Percentiles rank a stretch among this genome's conserved stretches.
Evolutionary conservation across 2,113 vertebrate species (phyloP).

Genomic region (Podiceps cristatus): DNA sequence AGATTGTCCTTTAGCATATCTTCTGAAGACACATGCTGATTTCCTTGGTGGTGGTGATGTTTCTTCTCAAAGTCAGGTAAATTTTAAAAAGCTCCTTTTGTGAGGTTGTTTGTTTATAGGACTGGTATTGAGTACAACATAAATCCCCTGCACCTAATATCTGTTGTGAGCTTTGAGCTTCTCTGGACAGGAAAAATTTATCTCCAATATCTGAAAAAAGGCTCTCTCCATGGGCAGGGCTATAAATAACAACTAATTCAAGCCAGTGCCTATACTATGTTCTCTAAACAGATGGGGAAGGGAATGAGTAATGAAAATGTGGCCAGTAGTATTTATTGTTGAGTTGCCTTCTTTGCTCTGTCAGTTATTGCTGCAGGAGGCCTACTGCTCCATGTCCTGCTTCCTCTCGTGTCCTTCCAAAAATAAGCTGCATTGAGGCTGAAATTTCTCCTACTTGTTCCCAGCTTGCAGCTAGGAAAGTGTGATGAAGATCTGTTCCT

Average conservation of each 20-base stretch:
- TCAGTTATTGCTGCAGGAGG: neutral
- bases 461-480: neutral
- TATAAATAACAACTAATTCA: neutral
- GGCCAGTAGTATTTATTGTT: neutral
- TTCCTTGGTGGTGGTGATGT: neutral
- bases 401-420: neutral
- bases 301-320: neutral
- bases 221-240: neutral
- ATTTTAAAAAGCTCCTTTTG: neutral
- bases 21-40: neutral
- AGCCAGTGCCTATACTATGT: neutral
- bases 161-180: neutral
- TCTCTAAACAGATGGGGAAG: neutral
- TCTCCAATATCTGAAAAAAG: neutral
- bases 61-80: neutral
- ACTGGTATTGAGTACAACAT: neutral
- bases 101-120: neutral
- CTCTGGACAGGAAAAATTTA: neutral
- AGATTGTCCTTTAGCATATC: neutral
- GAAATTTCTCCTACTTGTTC: neutral
- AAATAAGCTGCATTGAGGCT: neutral
- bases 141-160: neutral
- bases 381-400: neutral
- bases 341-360: neutral
- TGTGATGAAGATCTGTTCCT: neutral